Evolutionary conservation across 2,113 vertebrate genomes (phyloP), one percentile per base, ranked within the genome.

Genomic region (Cyprinodon brontotheroides): DNA sequence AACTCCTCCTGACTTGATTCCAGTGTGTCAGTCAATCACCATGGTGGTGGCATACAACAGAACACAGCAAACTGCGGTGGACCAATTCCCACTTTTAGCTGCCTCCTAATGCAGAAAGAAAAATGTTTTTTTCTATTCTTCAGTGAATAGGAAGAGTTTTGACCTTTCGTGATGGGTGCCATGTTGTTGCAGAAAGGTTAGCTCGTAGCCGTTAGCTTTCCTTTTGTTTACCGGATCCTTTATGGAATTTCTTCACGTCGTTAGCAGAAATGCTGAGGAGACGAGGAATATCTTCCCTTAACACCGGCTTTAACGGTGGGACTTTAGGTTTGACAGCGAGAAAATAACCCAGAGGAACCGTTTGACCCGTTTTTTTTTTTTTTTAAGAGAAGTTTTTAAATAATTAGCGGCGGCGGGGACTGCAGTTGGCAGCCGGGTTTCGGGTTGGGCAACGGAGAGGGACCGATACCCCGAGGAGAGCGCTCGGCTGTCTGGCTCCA

Each of bases 21-120:
- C 36, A 3, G 75, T 3, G 15, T 17, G 15, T 53, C 20, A 53
- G 77, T 88, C 93, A 93, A 92, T 94, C 93, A 94, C 93, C 93
- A 95, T 95, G 94, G 94, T 93, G 93, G 92, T 93, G 92, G 92
- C 87, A 81, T 9, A 95, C 89, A 92, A 91, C 93, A 92, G 86
- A 85, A 77, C 78, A 7, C 61, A 4, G 69, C 59, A 89, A 80
- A 9, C 81, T 82, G 87, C 85, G 81, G 83, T 65, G 81, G 77
- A 85, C 61, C 70, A 67, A 67, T 76, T 78, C 70, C 45, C 85
- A 86, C 86, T 91, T 88, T 84, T 87, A 83, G 78, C 65, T 12
- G 66, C 60, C 22, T 60, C 17, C 75, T 79, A 72, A 84, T 66
- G 77, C 50, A 8, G 29, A 29, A 29, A 57, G n/a, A 9, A 57